A percentile compares a stretch with the other conserved stretches of the same genome.
Conservation (phyloP, 2,113 vertebrate species). For the Sakesphorus luctuosus region DNA sequence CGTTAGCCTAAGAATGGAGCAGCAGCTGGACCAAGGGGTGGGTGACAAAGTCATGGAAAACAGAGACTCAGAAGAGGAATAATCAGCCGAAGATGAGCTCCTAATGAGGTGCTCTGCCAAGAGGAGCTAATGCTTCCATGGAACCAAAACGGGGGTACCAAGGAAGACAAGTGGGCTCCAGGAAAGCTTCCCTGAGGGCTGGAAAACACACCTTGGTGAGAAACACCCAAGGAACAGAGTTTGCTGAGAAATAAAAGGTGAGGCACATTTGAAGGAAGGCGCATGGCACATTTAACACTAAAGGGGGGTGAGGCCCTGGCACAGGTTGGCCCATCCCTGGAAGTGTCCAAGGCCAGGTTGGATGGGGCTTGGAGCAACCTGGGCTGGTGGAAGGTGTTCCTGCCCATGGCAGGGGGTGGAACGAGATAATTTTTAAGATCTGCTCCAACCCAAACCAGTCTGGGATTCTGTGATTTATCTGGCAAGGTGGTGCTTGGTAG, state of each 20-base stretch:
- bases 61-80: constrained; percentile 22
- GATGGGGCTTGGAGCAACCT: not conserved
- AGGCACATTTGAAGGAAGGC: not conserved
- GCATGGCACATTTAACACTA: not conserved
- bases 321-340: not conserved
- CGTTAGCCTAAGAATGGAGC: not conserved
- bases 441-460: not conserved
- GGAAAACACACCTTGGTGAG: not conserved
- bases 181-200: not conserved
- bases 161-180: not conserved
- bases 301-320: not conserved
- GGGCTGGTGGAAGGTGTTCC: not conserved
- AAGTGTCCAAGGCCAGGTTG: not conserved
- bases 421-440: not conserved
- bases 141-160: not conserved
- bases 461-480: not conserved
- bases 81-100: constrained; percentile 11
- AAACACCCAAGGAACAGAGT: not conserved
- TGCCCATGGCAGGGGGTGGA: not conserved
- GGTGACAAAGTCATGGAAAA: constrained; percentile 1
- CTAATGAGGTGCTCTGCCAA: constrained; percentile 39
- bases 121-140: not conserved
- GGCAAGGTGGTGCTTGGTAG: not conserved
- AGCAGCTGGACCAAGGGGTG: not conserved
- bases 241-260: not conserved